Evolutionary conservation across 2,888 invertebrate species (phyloP).

Genomic region (Suillia variegata): DNA sequence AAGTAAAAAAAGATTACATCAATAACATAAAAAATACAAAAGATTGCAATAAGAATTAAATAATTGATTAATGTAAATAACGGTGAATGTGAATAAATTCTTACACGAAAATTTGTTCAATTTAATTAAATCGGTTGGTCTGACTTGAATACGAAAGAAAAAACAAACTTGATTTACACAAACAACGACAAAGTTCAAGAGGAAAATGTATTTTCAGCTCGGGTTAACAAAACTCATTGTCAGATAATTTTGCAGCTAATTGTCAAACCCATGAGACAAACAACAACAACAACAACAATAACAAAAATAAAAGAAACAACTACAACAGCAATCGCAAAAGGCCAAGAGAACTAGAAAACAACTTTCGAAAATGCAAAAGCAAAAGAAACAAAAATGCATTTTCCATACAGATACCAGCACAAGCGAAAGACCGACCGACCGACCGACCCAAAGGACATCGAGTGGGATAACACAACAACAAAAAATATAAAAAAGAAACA

Average conservation of each 20-base stretch:
- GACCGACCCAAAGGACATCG: not conserved
- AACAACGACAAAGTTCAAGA: too few species aligned
- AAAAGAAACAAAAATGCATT: not conserved
- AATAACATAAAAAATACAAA: not conserved
- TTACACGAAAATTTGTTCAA: too few species aligned
- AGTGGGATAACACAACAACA: not conserved
- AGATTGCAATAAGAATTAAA: too few species aligned
- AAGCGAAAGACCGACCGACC: too few species aligned
- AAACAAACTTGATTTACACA: too few species aligned
- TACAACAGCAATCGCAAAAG: conserved; percentile 15
- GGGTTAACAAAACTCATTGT: conserved; percentile 51
- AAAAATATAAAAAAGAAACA: not conserved
- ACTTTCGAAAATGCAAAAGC: not conserved
- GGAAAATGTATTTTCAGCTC: conserved; percentile 35
- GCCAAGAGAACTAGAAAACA: conserved; percentile 41
- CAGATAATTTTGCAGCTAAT: conserved; percentile 49
- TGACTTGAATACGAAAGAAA: too few species aligned
- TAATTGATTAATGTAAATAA: too few species aligned
- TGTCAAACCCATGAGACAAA: conserved; percentile 30
- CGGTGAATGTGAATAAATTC: too few species aligned
- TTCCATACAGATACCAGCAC: too few species aligned
- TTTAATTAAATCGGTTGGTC: too few species aligned
- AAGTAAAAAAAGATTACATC: too few species aligned
- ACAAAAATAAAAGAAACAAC: conserved; percentile 11
- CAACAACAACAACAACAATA: conserved; percentile 14